These are phyloP conservation scores for Nothobranchius furzeri DNA, from an alignment of 2,113 vertebrate species.

Conservation along the genomic window DNA sequence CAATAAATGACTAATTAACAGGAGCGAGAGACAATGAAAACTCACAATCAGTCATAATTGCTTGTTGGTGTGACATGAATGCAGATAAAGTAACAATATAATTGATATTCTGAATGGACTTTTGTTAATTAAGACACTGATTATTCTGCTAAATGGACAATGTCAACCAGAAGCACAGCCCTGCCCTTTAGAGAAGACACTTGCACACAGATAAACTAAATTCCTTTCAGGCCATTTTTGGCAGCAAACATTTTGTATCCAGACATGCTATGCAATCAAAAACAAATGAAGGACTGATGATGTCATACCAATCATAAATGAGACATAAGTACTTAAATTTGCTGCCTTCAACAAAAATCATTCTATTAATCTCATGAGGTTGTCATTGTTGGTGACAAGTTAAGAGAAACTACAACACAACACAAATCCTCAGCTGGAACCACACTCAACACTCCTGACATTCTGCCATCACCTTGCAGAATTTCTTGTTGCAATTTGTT, in stretches of 20 bases:
- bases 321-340: constrained; percentile 34
- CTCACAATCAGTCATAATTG: constrained; percentile 68
- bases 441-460: no score
- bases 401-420: no score
- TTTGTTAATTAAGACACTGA: constrained; percentile 77
- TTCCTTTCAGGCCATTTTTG: constrained; percentile 49
- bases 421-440: no score
- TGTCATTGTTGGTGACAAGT: no score
- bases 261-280: constrained; percentile 61
- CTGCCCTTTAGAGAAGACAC: constrained; percentile 70
- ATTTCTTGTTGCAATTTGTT: no score
- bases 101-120: constrained; percentile 76
- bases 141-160: constrained; percentile 72
- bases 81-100: constrained; percentile 62
- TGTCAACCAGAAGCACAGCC: constrained; percentile 56
- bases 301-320: constrained; percentile 32
- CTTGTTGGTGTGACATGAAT: constrained; percentile 65
- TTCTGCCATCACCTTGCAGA: no score
- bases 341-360: constrained; percentile 28
- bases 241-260: constrained; percentile 11
- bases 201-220: constrained; percentile 49
- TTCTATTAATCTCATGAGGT: no score
- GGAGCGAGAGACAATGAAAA: constrained; percentile 56
- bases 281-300: constrained; percentile 35
- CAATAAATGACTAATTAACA: constrained; percentile 62